These are phyloP conservation scores for Typhlichthys eigenmanni DNA, from an alignment of 2,797 vertebrate species.

Conservation along the genomic window DNA sequence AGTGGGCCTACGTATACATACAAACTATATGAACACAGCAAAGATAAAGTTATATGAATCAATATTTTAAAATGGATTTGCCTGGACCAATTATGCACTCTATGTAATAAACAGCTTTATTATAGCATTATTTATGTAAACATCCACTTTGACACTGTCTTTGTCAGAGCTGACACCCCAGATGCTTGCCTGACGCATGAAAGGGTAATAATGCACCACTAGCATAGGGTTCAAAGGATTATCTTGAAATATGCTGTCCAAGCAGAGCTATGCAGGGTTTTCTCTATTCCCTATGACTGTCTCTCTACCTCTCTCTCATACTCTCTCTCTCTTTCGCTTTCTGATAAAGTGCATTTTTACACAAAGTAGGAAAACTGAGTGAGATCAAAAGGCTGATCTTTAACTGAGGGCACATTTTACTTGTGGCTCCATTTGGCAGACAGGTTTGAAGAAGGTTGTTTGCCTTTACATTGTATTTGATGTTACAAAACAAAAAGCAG, in stretches of 20 bases:
- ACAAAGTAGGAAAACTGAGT: conserved; percentile 44
- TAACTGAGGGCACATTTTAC: conserved; percentile 40
- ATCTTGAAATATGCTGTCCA: conserved; percentile 49
- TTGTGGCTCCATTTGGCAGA: conserved; percentile 26
- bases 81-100: conserved; percentile 15
- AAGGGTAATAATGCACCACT: conserved; percentile 58
- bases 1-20: too few relatives aligned
- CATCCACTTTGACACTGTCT: conserved; percentile 61
- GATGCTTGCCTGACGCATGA: conserved; percentile 48
- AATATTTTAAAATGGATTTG: conserved; percentile 1
- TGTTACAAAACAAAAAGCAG: conserved; percentile 49
- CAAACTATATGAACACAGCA: too few relatives aligned
- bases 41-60: too few relatives aligned
- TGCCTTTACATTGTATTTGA: conserved; percentile 31
- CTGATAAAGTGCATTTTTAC: conserved; percentile 45
- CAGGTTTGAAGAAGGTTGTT: conserved; percentile 29
- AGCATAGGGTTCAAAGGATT: conserved; percentile 53
- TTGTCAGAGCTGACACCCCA: conserved; percentile 52
- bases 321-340: conserved; percentile 1
- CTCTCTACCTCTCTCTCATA: neutral
- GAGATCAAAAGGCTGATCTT: conserved; percentile 61
- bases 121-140: conserved; percentile 71
- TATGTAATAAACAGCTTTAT: conserved; percentile 24
- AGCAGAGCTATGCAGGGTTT: conserved; percentile 30
- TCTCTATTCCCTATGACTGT: conserved; percentile 12